Evolutionary conservation across 2,888 invertebrate species (phyloP).

Genomic region (Chrysomela aeneicollis): DNA sequence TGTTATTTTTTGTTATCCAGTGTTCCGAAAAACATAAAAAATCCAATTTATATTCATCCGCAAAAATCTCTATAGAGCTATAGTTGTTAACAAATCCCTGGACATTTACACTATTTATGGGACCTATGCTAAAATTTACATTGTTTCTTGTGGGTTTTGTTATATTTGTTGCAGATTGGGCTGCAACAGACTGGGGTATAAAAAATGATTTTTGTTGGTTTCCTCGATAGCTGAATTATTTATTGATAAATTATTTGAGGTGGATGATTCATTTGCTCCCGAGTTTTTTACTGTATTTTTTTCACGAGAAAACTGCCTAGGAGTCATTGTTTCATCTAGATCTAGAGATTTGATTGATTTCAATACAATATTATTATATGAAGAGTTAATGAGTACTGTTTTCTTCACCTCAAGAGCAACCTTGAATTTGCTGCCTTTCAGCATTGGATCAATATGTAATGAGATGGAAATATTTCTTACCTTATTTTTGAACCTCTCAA

Average conservation of each 20-base stretch:
- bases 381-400: not conserved
- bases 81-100: too few species aligned
- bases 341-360: slow-evolving; percentile 10
- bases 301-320: slow-evolving; percentile 5
- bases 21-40: too few species aligned
- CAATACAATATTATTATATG: slow-evolving; percentile 2
- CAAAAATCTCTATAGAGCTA: too few species aligned
- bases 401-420: slow-evolving; percentile 8
- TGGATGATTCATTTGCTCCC: slow-evolving; percentile 11
- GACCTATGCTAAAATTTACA: too few species aligned
- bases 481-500: not conserved
- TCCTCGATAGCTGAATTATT: too few species aligned
- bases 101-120: too few species aligned
- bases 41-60: too few species aligned
- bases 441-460: slow-evolving; percentile 15
- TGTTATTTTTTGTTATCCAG: too few species aligned
- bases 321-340: slow-evolving; percentile 4
- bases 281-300: slow-evolving; percentile 4
- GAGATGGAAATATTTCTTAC: slow-evolving; percentile 7
- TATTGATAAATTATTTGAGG: slow-evolving; percentile 3
- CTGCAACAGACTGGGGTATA: too few species aligned
- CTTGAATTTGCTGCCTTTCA: slow-evolving; percentile 16
- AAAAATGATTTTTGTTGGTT: too few species aligned
- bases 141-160: too few species aligned
- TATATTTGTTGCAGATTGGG: too few species aligned